Evolutionary conservation across 2,113 vertebrate species (phyloP), one percentile per base, ranked within the genome.

Genomic region (Hemiscyllium ocellatum): DNA sequence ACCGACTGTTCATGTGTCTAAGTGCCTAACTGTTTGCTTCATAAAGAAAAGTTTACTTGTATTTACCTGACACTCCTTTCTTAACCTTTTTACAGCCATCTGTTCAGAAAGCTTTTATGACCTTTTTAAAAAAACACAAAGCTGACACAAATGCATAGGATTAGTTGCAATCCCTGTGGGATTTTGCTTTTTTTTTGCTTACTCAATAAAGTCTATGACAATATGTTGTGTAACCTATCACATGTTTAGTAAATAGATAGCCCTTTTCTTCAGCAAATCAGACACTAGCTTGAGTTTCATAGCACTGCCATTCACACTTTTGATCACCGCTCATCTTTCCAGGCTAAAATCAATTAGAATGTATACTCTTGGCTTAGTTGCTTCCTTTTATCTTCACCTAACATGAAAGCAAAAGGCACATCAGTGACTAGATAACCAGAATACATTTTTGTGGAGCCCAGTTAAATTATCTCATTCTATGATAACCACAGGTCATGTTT

Each of bases 241-340:
- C 68, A 70, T 47, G 72, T 76, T 95, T 95, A 47, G 94, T 95
- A 72, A 61, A 76, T 94, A 66, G 65, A 94, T 70, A 33, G 47
- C 68, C 47, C 37, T 47, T 47, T 72, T 50, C 42, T 72, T 72
- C 93, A 94, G 94, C 91, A 42, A 69, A 69, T 94, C 26, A 94
- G 42, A n/a, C 65, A 13, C 20, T 24, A 95, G 69, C 69, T 95
- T 72, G 69, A 72, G 94, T 76, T 76, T 95, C 94, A 33, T 72
- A 72, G 42, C 93, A 29, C 42, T 29, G n/a, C 66, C 68, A 95
- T 95, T 95, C 47, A 50, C 72, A 95, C 70, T 50, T 95, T 95
- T 69, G 19, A 72, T 52, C 94, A 52, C 24, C 15, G 68, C 42
- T 95, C 94, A 72, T 95, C 69, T 95, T 94, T 94, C 66, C 93